Evolutionary conservation across 2,888 invertebrate genomes (phyloP).

Genomic region (Nephrotoma appendiculata): DNA sequence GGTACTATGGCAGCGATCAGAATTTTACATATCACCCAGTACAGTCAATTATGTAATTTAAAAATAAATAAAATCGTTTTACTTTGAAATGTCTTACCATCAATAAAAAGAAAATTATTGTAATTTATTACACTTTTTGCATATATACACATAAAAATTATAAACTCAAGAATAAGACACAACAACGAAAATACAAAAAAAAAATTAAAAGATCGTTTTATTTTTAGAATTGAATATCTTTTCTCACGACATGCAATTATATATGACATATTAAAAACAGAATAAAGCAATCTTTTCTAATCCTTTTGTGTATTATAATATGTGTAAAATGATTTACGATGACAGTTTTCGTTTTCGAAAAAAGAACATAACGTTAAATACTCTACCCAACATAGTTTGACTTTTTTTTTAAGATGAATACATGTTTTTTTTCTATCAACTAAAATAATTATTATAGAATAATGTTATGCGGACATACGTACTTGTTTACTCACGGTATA

Average conservation of each 20-base stretch:
- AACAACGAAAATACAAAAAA: background rate
- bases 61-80: background rate
- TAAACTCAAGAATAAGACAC: background rate
- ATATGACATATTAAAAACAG: background rate
- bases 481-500: background rate
- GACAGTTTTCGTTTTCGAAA: background rate
- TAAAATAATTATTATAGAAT: background rate
- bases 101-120: background rate
- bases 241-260: constrained; percentile 3
- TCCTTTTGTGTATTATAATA: background rate
- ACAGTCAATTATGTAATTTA: background rate
- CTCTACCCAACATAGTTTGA: background rate
- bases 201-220: background rate
- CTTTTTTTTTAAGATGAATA: background rate
- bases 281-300: background rate
- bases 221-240: constrained; percentile 1
- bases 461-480: background rate
- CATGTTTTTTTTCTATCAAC: background rate
- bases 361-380: background rate
- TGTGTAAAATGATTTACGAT: background rate
- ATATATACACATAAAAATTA: background rate
- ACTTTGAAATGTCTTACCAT: background rate
- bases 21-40: background rate
- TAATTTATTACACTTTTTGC: background rate
- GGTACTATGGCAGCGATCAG: too few species aligned